Evolutionary conservation across 2,113 vertebrate genomes (phyloP).

Genomic region (Actinemys pallida): DNA sequence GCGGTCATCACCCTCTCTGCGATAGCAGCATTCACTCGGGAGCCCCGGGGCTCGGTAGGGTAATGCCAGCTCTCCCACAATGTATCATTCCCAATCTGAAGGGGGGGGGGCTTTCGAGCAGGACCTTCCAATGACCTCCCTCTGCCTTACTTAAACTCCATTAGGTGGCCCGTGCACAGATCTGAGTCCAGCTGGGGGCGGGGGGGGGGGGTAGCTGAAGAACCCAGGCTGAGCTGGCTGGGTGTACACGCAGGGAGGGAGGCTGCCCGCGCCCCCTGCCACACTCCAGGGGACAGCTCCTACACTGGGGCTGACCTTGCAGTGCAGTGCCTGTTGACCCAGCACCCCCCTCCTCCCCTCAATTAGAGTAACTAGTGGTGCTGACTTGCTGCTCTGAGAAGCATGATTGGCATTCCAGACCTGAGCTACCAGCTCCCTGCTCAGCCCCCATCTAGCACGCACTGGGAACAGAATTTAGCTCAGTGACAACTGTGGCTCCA

Average conservation of each 20-base stretch:
- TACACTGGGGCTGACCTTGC: neutral
- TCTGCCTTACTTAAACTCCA: neutral
- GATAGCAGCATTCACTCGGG: neutral
- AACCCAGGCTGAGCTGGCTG: neutral
- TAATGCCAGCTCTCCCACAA: neutral
- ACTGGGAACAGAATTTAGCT: neutral
- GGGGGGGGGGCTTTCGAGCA: neutral
- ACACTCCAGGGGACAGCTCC: neutral
- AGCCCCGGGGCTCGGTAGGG: neutral
- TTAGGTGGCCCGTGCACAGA: neutral
- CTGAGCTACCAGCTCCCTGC: too few species aligned
- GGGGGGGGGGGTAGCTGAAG: neutral
- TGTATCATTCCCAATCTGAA: neutral
- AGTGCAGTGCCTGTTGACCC: too few species aligned
- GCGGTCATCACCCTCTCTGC: neutral
- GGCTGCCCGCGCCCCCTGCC: neutral
- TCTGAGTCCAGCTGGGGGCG: neutral
- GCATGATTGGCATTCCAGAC: neutral
- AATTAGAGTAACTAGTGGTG: neutral
- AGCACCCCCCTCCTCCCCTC: too few species aligned
- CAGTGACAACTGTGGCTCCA: neutral
- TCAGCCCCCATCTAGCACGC: neutral
- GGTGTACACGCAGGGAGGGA: neutral
- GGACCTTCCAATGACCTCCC: neutral
- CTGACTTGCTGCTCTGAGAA: neutral